Percentiles rank a stretch among this genome's conserved stretches.
Evolutionary conservation across 2,888 invertebrate species (phyloP).

Genomic region (Ochlodes sylvanus): DNA sequence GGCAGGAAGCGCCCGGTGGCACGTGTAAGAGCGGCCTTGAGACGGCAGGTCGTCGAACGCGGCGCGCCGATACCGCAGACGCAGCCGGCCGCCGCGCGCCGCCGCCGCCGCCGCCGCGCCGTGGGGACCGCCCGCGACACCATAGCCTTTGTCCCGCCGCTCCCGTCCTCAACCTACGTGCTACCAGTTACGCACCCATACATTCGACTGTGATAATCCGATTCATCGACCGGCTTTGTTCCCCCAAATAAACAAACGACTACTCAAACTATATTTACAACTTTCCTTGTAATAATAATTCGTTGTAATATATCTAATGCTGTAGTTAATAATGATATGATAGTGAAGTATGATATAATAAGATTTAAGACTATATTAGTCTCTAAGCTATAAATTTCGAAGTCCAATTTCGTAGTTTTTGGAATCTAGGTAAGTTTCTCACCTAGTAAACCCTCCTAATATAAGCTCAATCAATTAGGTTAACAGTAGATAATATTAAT

Average conservation of each 20-base stretch:
- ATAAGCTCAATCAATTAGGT: too few relatives aligned
- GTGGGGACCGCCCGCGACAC: conserved; percentile 76
- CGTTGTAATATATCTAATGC: too few relatives aligned
- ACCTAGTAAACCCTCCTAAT: too few relatives aligned
- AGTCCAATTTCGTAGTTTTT: too few relatives aligned
- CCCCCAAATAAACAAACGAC: background rate
- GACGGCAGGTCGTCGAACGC: conserved; percentile 72
- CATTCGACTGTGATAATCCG: conserved; percentile 14
- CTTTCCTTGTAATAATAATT: too few relatives aligned
- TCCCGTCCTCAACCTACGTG: conserved; percentile 59
- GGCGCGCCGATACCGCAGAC: conserved; percentile 52
- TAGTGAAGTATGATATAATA: too few relatives aligned
- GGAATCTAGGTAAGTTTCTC: too few relatives aligned
- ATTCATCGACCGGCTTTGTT: conserved; percentile 12
- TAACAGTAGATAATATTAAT: too few relatives aligned
- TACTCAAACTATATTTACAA: background rate
- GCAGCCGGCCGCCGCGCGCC: conserved; percentile 38
- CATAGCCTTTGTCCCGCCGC: conserved; percentile 66
- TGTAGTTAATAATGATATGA: too few relatives aligned
- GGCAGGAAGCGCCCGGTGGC: conserved; percentile 63
- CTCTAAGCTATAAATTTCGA: too few relatives aligned
- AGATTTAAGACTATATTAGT: too few relatives aligned
- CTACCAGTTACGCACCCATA: conserved; percentile 43
- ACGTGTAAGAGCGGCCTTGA: conserved; percentile 66
- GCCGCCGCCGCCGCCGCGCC: conserved; percentile 62